Conservation (phyloP, 23 tunicate species). For the Clavelina lepadiformis region DNA sequence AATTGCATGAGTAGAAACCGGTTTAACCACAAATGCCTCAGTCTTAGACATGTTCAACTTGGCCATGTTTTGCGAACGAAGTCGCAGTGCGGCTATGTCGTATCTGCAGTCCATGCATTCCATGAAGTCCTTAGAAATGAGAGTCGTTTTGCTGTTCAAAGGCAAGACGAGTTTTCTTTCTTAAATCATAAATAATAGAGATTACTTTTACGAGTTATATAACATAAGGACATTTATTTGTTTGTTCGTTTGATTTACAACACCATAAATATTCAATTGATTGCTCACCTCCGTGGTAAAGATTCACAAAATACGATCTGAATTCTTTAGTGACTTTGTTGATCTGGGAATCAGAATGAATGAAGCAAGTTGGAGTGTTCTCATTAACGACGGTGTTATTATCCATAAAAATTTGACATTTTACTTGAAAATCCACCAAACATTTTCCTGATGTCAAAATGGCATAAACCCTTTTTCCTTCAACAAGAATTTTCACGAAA, state of each 20-base stretch:
- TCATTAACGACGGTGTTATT: too few species aligned
- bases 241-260: too few species aligned
- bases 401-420: slow-evolving; percentile 24
- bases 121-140: slow-evolving; percentile 49
- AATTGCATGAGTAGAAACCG: slow-evolving; percentile 1
- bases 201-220: too few species aligned
- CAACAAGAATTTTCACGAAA: slow-evolving; percentile 11
- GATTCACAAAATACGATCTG: slow-evolving; percentile 35
- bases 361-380: slow-evolving; percentile 40
- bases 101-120: slow-evolving; percentile 57
- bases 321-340: slow-evolving; percentile 41
- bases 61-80: neutral
- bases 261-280: neutral
- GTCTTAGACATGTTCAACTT: slow-evolving; percentile 3
- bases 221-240: too few species aligned
- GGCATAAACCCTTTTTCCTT: neutral
- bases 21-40: slow-evolving; percentile 11
- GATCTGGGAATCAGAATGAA: slow-evolving; percentile 29
- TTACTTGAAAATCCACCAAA: slow-evolving; percentile 28
- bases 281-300: slow-evolving; percentile 10
- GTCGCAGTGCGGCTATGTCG: slow-evolving; percentile 37
- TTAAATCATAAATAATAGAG: too few species aligned
- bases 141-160: slow-evolving; percentile 29
- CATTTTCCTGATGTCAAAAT: slow-evolving; percentile 52
- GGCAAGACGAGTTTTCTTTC: too few species aligned